Percentiles rank a stretch among this genome's conserved stretches.
Evolutionary conservation across 2,113 vertebrate species (phyloP).

Genomic region (Mastomys coucha): DNA sequence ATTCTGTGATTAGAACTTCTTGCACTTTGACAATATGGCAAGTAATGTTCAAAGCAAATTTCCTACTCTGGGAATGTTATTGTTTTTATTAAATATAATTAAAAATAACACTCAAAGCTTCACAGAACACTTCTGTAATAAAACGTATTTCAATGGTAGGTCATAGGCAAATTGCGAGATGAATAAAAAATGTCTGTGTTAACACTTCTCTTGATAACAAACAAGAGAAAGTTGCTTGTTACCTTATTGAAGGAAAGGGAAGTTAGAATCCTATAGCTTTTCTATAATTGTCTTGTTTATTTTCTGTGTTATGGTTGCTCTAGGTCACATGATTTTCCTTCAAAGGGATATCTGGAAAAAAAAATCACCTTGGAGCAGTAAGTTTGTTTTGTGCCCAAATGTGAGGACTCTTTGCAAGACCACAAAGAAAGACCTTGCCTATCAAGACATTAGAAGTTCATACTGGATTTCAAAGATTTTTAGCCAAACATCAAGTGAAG

Average conservation of each 20-base stretch:
- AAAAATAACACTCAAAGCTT: constrained; percentile 15
- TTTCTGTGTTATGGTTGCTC: constrained; percentile 27
- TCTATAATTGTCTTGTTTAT: not conserved
- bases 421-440: not conserved
- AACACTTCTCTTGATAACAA: constrained; percentile 47
- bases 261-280: constrained; percentile 11
- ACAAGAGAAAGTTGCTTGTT: constrained; percentile 1
- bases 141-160: not conserved
- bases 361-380: not conserved
- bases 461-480: not conserved
- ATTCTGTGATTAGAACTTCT: constrained; percentile 9
- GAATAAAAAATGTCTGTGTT: not conserved
- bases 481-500: too few relatives aligned
- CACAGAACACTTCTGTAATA: not conserved
- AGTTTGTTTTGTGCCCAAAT: not conserved
- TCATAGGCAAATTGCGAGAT: not conserved
- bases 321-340: not conserved
- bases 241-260: constrained; percentile 13
- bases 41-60: constrained; percentile 29
- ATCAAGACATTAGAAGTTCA: not conserved
- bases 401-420: constrained; percentile 1
- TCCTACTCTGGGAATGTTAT: not conserved
- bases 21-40: constrained; percentile 9
- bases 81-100: constrained; percentile 35
- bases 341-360: constrained; percentile 60